Evolutionary conservation across 2,888 invertebrate genomes (phyloP), one percentile per base, ranked within the genome.

Genomic region (Gerris lacustris): DNA sequence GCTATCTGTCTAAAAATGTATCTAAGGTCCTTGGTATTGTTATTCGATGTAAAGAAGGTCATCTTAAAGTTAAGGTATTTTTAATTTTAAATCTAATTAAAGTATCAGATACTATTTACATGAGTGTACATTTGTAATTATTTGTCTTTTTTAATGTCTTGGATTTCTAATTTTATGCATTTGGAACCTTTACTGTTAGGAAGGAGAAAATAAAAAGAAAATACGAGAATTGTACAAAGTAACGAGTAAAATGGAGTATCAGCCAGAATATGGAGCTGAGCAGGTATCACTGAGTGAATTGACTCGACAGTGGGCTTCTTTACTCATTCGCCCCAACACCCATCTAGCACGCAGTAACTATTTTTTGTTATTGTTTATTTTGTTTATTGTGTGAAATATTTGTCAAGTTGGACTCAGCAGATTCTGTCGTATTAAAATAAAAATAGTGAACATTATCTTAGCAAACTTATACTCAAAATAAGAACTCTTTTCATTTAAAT

Each of bases 251-350:
- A 45, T 76, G n/a, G 77, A 77, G 63, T 76, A 75, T 67, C 76
- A 76, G 66, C 75, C 76, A 7, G 76, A 76, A 70, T 75, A 70
- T 69, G 77, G 77, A 6, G 76, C 75, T n/a, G 74, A 73, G 44
- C 63, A 66, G 17, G 45, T 69, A 64, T 73, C 73, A n/a, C 63
- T 73, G 6, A 73, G 69, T 70, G 76, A 76, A 70, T 18, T 75
- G 7, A 72, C 69, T 6, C 69, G 69, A 18, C 74, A 76, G 44
- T 76, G 75, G 74, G 69, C 72, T 6, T 70, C 69, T 44, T 43
- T 74, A 0, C 63, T 67, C n/a, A 66, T 76, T 6, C 72, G 73
- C 9, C 75, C 75, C 44, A 69, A 66, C n/a, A 67, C 72, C 55
- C 69, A 70, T 44, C 70, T 75, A 7, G 62, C 73, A 45, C 70